Conservation (phyloP, 2,113 vertebrate genomes). For the Pteronura brasiliensis region DNA sequence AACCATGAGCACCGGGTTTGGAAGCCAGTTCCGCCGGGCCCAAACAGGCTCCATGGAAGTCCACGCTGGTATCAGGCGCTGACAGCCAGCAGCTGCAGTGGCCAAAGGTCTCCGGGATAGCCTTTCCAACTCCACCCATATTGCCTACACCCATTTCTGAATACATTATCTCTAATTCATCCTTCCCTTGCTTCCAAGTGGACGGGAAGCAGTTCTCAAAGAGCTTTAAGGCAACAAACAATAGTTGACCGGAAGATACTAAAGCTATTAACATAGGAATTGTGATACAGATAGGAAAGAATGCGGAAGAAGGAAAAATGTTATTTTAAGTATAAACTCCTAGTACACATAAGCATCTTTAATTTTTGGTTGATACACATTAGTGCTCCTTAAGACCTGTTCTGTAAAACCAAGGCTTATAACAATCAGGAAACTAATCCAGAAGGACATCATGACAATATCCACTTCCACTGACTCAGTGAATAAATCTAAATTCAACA, state of each 20-base stretch:
- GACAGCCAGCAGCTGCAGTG: neutral
- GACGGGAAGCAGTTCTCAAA: neutral
- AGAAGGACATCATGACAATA: neutral
- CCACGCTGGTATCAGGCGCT: rapidly evolving
- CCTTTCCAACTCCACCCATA: neutral
- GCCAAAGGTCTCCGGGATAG: neutral
- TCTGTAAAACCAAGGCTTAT: neutral
- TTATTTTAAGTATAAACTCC: neutral
- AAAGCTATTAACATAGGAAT: neutral
- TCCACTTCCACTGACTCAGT: neutral
- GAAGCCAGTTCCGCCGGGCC: neutral
- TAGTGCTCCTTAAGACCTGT: neutral
- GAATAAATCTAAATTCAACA: neutral
- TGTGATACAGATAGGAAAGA: neutral
- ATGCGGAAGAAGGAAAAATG: neutral
- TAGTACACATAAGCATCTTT: neutral
- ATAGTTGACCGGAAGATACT: neutral
- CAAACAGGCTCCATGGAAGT: neutral
- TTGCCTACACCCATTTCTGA: neutral
- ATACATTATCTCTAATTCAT: neutral
- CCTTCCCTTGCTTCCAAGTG: neutral
- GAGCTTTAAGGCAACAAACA: neutral
- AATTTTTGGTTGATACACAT: neutral
- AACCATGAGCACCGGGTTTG: neutral
- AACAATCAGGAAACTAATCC: neutral